Conservation (phyloP, 2,888 invertebrate species). For the Synanthedon andrenaeformis region DNA sequence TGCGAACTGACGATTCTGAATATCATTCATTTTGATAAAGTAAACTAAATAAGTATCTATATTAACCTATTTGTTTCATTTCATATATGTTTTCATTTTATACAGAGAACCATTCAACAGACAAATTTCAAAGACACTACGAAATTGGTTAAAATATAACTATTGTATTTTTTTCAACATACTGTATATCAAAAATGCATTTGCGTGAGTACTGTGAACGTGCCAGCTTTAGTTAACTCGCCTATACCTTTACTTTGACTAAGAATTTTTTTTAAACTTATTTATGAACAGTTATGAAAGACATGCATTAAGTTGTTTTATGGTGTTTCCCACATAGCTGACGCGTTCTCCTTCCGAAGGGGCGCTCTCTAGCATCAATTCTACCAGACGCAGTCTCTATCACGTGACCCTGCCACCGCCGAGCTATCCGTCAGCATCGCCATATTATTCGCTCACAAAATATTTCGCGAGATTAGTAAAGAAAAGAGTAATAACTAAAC, state of each 20-base stretch:
- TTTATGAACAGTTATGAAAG: slow-evolving; percentile 3
- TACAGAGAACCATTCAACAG: too few relatives aligned
- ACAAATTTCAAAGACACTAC: too few relatives aligned
- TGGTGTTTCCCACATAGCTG: slow-evolving; percentile 54
- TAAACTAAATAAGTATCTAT: too few relatives aligned
- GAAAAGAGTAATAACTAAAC: slow-evolving; percentile 76
- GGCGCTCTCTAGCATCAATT: slow-evolving; percentile 66
- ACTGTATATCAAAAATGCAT: too few relatives aligned
- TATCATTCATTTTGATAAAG: too few relatives aligned
- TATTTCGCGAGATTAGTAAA: slow-evolving; percentile 81
- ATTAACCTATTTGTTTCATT: too few relatives aligned
- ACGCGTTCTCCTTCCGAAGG: slow-evolving; percentile 67
- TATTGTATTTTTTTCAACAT: too few relatives aligned
- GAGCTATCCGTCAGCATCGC: slow-evolving; percentile 81
- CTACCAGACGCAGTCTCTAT: slow-evolving; percentile 65
- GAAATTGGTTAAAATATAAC: too few relatives aligned
- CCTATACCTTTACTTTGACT: slow-evolving; percentile 1
- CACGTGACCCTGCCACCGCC: slow-evolving; percentile 77
- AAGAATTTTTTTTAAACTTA: background rate
- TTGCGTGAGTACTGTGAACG: too few relatives aligned
- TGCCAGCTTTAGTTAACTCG: too few relatives aligned
- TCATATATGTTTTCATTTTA: too few relatives aligned
- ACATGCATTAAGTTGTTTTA: slow-evolving; percentile 29
- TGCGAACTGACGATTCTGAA: too few relatives aligned
- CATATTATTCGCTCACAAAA: slow-evolving; percentile 81